These are phyloP conservation scores for Philonicus albiceps DNA, from an alignment of 2,888 invertebrate species.

Conservation along the genomic window DNA sequence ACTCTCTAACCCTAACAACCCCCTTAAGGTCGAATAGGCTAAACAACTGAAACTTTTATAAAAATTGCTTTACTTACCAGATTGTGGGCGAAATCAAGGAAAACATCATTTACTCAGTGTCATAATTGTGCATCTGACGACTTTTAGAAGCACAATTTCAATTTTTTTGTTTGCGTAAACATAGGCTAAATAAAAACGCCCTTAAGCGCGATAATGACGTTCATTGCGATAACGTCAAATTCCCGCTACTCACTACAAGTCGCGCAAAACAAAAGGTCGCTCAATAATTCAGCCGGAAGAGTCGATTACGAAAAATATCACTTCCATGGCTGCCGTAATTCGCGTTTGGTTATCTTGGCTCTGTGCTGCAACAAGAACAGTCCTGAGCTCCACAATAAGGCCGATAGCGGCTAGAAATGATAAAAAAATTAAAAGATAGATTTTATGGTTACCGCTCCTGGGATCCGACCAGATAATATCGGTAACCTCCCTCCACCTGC, in stretches of 20 bases:
- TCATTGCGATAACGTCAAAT: background rate
- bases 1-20: no score
- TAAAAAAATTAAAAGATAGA: background rate
- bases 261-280: background rate
- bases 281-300: background rate
- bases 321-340: conserved; percentile 1
- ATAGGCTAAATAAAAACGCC: background rate
- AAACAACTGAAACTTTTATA: background rate
- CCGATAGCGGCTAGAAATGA: background rate
- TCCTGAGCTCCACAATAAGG: background rate
- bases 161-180: background rate
- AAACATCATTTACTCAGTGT: background rate
- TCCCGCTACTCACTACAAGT: background rate
- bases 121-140: background rate
- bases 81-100: background rate
- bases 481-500: background rate
- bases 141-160: background rate
- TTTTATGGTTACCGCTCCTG: background rate
- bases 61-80: background rate
- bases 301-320: conserved; percentile 8
- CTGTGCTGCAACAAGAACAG: background rate
- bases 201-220: background rate
- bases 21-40: no score
- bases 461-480: background rate
- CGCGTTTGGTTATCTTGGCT: background rate